A percentile compares a stretch with the other conserved stretches of the same genome.
These are phyloP conservation scores for Sinonovacula constricta DNA, from an alignment of 1,140 invertebrate genomes.

Conservation along the genomic window DNA sequence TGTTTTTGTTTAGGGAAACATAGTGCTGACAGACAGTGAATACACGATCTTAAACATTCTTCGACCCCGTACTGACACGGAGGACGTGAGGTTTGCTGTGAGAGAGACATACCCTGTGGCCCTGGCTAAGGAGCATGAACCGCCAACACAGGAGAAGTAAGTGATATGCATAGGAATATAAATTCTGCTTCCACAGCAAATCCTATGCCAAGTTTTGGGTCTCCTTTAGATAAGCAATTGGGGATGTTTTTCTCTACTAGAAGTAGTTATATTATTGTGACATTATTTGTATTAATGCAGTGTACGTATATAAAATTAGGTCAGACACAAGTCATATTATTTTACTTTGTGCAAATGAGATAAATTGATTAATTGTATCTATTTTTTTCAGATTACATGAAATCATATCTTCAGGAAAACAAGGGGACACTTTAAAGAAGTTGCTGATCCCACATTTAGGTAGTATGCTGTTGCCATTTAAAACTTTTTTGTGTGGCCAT, in stretches of 20 bases:
- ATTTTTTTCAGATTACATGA: constrained; percentile 78
- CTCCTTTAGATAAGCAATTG: too few species aligned
- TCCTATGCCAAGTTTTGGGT: too few species aligned
- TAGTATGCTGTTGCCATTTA: constrained; percentile 77
- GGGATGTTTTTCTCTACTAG: too few species aligned
- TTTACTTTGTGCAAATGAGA: too few species aligned
- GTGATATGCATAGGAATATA: too few species aligned
- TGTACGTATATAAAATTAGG: too few species aligned
- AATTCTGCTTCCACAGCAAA: too few species aligned
- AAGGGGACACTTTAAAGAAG: constrained; percentile 90
- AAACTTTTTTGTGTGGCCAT: too few species aligned
- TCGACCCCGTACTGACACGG: constrained; percentile 94
- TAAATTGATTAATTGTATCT: too few species aligned
- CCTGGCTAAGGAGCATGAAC: constrained; percentile 83
- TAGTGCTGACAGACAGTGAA: constrained; percentile 95
- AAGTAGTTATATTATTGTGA: too few species aligned
- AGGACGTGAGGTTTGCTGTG: constrained; percentile 94
- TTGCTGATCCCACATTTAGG: constrained; percentile 89
- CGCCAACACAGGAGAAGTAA: constrained; percentile 71
- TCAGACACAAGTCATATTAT: too few species aligned
- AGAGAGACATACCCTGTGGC: constrained; percentile 93
- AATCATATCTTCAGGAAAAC: constrained; percentile 84
- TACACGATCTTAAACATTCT: constrained; percentile 96
- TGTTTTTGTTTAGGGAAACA: constrained; percentile 87
- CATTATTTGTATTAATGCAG: too few species aligned